phyloP scores from a whole-genome alignment of 2,113 vertebrate genomes.

The western clawed frog (Xenopus tropicalis) region UCB_Xtro_10.0 CM004447.2:125265001-125265500 shows the following conservation, averaged over 20 bases:
- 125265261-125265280: constrained; percentile 90
- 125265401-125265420: constrained; percentile 62
- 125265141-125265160: constrained; percentile 76
- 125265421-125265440: constrained; percentile 65
- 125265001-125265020: constrained; percentile 63
- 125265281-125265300: constrained; percentile 93
- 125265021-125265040: constrained; percentile 67
- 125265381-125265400: constrained; percentile 74
- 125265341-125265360: constrained; percentile 70
- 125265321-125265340: constrained; percentile 79
- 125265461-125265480: constrained; percentile 59
- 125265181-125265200: constrained; percentile 74
- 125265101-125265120: constrained; percentile 79
- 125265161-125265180: constrained; percentile 74
- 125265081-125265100: constrained; percentile 79
- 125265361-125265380: constrained; percentile 62
- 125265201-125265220: constrained; percentile 59
- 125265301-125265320: constrained; percentile 85
- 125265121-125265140: constrained; percentile 79
- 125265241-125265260: constrained; percentile 89
- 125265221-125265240: constrained; percentile 87
- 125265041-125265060: constrained; percentile 83
- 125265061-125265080: constrained; percentile 78
- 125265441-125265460: constrained; percentile 65
- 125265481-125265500: constrained; percentile 76